Evolutionary conservation across 2,113 vertebrate genomes (phyloP).

Genomic region (Calidris pygmaea): DNA sequence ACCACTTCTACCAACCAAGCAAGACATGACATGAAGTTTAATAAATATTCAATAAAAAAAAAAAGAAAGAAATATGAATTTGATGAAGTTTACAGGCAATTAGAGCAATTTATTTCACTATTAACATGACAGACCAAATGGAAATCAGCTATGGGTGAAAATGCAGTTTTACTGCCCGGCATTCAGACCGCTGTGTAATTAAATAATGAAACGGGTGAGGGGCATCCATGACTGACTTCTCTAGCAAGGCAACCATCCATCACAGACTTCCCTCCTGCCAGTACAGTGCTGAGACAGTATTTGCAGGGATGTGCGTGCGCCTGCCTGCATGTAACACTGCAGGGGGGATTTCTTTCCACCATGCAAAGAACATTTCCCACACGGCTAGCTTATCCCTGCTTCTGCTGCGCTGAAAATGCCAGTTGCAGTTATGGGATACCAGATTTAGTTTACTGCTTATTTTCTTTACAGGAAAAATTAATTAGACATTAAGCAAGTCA

Average conservation of each 20-base stretch:
- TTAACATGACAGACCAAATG: constrained; percentile 80
- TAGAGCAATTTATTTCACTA: constrained; percentile 91
- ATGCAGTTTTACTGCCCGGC: constrained; percentile 65
- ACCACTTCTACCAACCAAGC: constrained; percentile 63
- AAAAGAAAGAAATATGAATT: constrained; percentile 75
- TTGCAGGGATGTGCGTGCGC: background rate
- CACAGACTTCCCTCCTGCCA: background rate
- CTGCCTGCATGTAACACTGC: background rate
- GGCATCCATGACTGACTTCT: background rate
- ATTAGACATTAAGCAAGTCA: background rate
- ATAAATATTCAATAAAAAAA: constrained; percentile 84
- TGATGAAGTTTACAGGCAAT: constrained; percentile 81
- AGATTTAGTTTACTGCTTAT: background rate
- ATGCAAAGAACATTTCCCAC: background rate
- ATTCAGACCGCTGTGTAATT: constrained; percentile 50
- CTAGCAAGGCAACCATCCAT: constrained; percentile 42
- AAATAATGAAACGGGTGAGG: constrained; percentile 52
- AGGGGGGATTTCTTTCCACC: background rate
- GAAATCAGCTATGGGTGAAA: constrained; percentile 79
- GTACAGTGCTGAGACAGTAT: background rate
- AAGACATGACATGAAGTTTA: constrained; percentile 75
- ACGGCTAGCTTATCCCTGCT: background rate
- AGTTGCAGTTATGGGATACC: background rate
- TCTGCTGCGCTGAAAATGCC: background rate
- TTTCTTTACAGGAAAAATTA: background rate